Evolutionary conservation across 2,113 vertebrate species (phyloP).

Genomic region (Siniperca chuatsi): DNA sequence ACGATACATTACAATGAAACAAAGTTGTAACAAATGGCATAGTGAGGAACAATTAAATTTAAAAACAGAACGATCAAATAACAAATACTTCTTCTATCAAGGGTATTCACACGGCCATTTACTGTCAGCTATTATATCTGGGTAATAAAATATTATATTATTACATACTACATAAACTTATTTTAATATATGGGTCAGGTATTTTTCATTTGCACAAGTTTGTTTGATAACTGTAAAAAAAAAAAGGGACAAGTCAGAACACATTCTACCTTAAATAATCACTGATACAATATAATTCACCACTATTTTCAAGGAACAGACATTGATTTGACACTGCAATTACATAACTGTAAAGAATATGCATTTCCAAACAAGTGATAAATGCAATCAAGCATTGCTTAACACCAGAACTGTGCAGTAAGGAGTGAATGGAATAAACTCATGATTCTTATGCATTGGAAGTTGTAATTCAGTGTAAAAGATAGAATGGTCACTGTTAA

Average conservation of each 20-base stretch:
- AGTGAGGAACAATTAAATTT: not conserved
- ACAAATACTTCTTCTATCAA: not conserved
- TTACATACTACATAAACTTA: conserved; percentile 18
- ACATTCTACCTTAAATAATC: conserved; percentile 42
- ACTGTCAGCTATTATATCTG: conserved; percentile 10
- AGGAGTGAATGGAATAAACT: conserved; percentile 20
- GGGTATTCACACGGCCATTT: conserved; percentile 1
- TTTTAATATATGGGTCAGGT: conserved; percentile 2
- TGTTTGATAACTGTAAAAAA: conserved; percentile 15
- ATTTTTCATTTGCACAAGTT: conserved; percentile 15
- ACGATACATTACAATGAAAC: conserved; percentile 14
- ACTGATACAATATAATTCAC: conserved; percentile 32
- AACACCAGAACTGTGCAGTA: not conserved
- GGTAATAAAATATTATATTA: conserved; percentile 22
- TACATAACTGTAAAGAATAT: conserved; percentile 19
- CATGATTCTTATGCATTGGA: not conserved
- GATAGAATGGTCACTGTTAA: not conserved
- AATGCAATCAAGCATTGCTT: conserved; percentile 28
- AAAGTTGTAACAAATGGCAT: conserved; percentile 21
- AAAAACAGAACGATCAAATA: conserved; percentile 1
- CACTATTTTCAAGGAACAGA: conserved; percentile 20
- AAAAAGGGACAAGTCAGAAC: not conserved
- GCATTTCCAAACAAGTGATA: conserved; percentile 20
- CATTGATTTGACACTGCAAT: conserved; percentile 24
- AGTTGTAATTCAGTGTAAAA: conserved; percentile 27